Percentiles rank a stretch among this genome's conserved stretches.
phyloP scores from a whole-genome alignment of 1,140 invertebrate species.

The Coptotermes formosanus region DNA sequence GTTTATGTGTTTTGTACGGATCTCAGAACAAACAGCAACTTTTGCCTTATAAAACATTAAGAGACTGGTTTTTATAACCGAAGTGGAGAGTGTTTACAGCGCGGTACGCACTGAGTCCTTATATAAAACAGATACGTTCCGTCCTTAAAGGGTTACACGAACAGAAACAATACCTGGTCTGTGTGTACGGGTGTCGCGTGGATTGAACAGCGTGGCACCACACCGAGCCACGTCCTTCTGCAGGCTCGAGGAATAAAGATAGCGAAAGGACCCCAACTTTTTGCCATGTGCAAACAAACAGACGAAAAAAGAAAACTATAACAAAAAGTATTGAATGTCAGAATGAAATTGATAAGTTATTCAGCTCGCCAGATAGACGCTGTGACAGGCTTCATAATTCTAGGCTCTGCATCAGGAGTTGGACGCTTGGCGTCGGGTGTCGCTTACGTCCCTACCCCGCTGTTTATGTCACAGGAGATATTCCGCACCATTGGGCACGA shows the following conservation, averaged over 20 bases:
- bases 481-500: neutral
- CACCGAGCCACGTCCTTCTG: neutral
- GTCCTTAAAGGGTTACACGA: too few species aligned
- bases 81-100: too few species aligned
- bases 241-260: neutral
- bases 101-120: too few species aligned
- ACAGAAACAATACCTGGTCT: too few species aligned
- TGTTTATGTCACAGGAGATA: slow-evolving; percentile 12
- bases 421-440: neutral
- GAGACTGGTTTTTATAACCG: too few species aligned
- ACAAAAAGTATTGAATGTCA: slow-evolving; percentile 12
- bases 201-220: too few species aligned
- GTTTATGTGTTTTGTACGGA: too few species aligned
- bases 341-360: slow-evolving; percentile 17
- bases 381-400: slow-evolving; percentile 11
- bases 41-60: too few species aligned
- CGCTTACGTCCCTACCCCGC: neutral
- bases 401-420: neutral
- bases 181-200: too few species aligned
- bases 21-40: too few species aligned
- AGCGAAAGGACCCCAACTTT: neutral
- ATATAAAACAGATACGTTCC: too few species aligned
- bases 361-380: slow-evolving; percentile 13
- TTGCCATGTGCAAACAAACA: slow-evolving; percentile 6
- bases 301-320: neutral